Conservation (phyloP, 2,888 invertebrate genomes). For the Lamproptera curius region DNA sequence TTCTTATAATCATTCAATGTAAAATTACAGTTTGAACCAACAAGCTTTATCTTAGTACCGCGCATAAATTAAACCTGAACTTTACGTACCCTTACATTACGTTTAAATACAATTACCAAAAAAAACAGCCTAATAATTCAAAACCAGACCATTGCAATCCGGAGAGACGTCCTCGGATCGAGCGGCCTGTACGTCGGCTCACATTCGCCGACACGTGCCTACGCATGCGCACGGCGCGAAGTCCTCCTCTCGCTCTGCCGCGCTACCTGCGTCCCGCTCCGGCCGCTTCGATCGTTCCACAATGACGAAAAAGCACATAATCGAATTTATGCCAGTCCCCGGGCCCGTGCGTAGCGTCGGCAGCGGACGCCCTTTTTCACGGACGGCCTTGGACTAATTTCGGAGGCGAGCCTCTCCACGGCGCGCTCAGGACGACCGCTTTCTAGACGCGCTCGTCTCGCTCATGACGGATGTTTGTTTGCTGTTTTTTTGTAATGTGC, state of each 20-base stretch:
- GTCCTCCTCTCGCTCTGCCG: slow-evolving; percentile 35
- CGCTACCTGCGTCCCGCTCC: slow-evolving; percentile 42
- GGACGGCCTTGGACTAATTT: slow-evolving; percentile 49
- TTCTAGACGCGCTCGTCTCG: background rate
- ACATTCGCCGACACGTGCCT: slow-evolving; percentile 57
- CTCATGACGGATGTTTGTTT: too few relatives aligned
- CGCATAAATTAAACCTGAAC: too few relatives aligned
- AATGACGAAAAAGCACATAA: slow-evolving; percentile 75
- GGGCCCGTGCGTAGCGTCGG: slow-evolving; percentile 42
- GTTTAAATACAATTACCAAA: too few relatives aligned
- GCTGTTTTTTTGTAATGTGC: too few relatives aligned
- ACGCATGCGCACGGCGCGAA: slow-evolving; percentile 54
- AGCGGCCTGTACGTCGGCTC: slow-evolving; percentile 32
- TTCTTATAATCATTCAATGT: too few relatives aligned
- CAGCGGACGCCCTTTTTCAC: slow-evolving; percentile 30
- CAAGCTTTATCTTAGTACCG: too few relatives aligned
- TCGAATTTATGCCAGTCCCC: slow-evolving; percentile 68
- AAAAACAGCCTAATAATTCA: too few relatives aligned
- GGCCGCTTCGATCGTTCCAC: slow-evolving; percentile 68
- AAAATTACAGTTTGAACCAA: too few relatives aligned
- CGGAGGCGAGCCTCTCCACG: slow-evolving; percentile 20
- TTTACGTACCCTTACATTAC: too few relatives aligned
- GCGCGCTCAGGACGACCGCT: slow-evolving; percentile 17
- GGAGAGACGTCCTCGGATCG: slow-evolving; percentile 32
- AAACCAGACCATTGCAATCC: too few relatives aligned